These are phyloP conservation scores for Tuta absoluta DNA, from an alignment of 2,888 invertebrate genomes.

Conservation along the genomic window DNA sequence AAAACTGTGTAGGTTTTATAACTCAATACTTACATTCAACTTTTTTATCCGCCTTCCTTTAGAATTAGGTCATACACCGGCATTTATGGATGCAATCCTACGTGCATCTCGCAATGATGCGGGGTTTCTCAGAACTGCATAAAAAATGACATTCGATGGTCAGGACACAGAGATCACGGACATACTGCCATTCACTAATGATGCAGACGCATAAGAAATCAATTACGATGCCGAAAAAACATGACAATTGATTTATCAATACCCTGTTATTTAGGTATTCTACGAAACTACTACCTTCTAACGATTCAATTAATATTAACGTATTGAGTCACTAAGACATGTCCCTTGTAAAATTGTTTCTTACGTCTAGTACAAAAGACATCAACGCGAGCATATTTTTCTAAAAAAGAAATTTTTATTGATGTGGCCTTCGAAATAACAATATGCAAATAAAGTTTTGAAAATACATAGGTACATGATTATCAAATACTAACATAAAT, in stretches of 20 bases:
- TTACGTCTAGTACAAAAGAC: conserved; percentile 25
- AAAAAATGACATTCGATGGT: conserved; percentile 63
- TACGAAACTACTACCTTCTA: not conserved
- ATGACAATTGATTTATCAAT: conserved; percentile 16
- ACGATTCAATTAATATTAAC: conserved; percentile 1
- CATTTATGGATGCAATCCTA: conserved; percentile 35
- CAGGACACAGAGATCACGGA: conserved; percentile 56
- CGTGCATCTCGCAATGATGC: conserved; percentile 12
- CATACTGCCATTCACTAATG: conserved; percentile 55
- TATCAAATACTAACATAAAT: too few relatives aligned
- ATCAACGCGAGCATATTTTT: conserved; percentile 25
- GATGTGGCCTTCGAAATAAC: too few relatives aligned
- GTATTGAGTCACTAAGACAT: not conserved
- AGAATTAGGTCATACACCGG: conserved; percentile 21
- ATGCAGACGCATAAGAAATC: conserved; percentile 39
- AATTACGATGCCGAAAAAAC: conserved; percentile 23
- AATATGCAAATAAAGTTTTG: too few relatives aligned
- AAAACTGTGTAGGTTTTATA: not conserved
- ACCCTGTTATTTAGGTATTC: not conserved
- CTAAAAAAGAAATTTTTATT: not conserved
- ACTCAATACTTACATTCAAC: too few relatives aligned
- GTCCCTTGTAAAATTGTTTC: not conserved
- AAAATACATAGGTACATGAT: too few relatives aligned
- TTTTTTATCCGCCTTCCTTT: not conserved
- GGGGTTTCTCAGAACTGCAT: conserved; percentile 41